Evolutionary conservation across 1,140 invertebrate species (phyloP).

Genomic region (Portunus trituberculatus): DNA sequence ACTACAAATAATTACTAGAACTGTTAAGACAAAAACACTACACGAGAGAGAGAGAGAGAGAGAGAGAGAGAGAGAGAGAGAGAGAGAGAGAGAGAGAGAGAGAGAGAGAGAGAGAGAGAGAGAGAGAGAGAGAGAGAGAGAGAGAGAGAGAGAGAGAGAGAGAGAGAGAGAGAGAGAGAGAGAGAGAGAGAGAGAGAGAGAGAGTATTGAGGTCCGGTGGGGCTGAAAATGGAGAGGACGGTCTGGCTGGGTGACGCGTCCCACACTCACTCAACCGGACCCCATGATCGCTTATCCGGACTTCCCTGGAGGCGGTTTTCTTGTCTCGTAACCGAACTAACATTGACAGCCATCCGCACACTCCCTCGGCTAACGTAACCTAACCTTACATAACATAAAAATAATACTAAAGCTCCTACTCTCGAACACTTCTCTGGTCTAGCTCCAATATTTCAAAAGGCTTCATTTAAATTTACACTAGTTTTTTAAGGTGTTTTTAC

Average conservation of each 20-base stretch:
- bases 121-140: neutral
- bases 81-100: too few relatives aligned
- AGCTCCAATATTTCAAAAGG: too few relatives aligned
- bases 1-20: neutral
- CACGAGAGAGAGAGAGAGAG: neutral
- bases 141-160: neutral
- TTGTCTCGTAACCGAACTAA: neutral
- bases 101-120: neutral
- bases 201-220: neutral
- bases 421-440: too few relatives aligned
- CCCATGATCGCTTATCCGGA: neutral
- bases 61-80: too few relatives aligned
- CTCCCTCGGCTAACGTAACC: too few relatives aligned
- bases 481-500: too few relatives aligned
- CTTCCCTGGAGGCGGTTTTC: neutral
- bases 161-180: neutral
- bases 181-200: neutral
- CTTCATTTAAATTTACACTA: too few relatives aligned
- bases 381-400: too few relatives aligned
- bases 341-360: too few relatives aligned
- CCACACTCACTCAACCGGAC: neutral
- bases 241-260: neutral
- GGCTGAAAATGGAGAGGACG: neutral
- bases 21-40: neutral
- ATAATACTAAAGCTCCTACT: too few relatives aligned